Evolutionary conservation across 2,888 invertebrate genomes (phyloP), one percentile per base, ranked within the genome.

Genomic region (Resseliella maxima): DNA sequence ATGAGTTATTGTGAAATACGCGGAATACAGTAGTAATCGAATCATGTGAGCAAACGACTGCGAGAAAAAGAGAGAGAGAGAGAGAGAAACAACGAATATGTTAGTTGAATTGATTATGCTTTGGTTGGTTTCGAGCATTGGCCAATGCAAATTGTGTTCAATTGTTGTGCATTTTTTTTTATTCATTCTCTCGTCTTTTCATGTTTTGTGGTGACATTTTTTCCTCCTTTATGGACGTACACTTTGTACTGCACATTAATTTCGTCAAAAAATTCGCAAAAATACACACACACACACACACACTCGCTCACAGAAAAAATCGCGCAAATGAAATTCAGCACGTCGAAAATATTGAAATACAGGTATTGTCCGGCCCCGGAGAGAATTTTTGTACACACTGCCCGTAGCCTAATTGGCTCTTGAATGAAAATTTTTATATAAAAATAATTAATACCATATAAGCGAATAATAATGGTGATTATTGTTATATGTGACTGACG

Each of bases 381-480:
- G 41, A 41, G 6, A 12, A 41, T 41, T 50, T 50, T 18, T 8
- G 27, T 59, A 72, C 31, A 72, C 72, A 72, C 31, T 83, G 41
- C 83, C 38, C 83, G 83, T 83, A 83, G 83, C 83, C 83, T 83
- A 83, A 83, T 83, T 83, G 83, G 83, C 83, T 83, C 83, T 83
- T 83, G 83, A 83, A 83, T 83, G 83, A 83, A 83, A 2, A n/a
- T 83, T 38, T 83, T 83, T 83, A 83, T 83, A 83, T 83, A 83
- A 83, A 83, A 83, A 83, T 83, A 83, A 83, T 83, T 83, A 83
- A 83, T 83, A 83, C 83, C 83, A 83, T 83, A 83, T 83, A 83
- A 83, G 83, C 83, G 83, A 83, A 83, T 83, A 36, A 72, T 72
- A 72, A 72, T 72, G 72, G 72, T 72, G 83, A 83, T 83, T 83